Percentiles rank a stretch among this genome's conserved stretches.
phyloP scores from a whole-genome alignment of 2,113 vertebrate species.

The Chauna torquata region DNA sequence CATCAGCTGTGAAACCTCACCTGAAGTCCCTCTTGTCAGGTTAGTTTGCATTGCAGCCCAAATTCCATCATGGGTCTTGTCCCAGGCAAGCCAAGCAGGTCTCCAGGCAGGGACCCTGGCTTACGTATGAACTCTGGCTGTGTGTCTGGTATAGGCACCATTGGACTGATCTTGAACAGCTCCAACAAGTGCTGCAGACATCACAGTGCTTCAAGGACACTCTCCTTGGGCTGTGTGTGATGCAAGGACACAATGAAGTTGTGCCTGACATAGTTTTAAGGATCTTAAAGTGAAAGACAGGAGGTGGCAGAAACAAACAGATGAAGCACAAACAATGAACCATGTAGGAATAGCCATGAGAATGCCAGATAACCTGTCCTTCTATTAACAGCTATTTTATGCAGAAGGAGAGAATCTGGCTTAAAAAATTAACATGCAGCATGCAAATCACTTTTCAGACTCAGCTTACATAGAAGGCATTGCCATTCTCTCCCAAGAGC shows the following conservation, averaged over 20 bases:
- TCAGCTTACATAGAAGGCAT: neutral
- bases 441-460: neutral
- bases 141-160: fast-evolving
- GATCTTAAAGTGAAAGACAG: neutral
- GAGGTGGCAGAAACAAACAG: neutral
- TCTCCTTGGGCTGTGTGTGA: neutral
- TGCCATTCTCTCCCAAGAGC: neutral
- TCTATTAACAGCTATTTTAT: neutral
- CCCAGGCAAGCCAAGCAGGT: neutral
- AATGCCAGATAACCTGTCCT: fast-evolving
- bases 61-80: neutral
- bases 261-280: neutral
- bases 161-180: neutral
- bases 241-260: neutral
- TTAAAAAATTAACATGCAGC: neutral
- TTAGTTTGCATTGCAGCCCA: neutral
- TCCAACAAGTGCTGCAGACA: neutral
- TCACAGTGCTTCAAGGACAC: neutral
- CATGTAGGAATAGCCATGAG: neutral
- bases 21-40: neutral
- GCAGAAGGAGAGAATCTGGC: neutral
- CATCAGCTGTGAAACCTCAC: neutral
- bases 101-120: neutral
- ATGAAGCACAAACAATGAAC: neutral
- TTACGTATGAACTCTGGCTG: fast-evolving